Conservation (phyloP, 2,797 vertebrate species). For the Microchirus variegatus region DNA sequence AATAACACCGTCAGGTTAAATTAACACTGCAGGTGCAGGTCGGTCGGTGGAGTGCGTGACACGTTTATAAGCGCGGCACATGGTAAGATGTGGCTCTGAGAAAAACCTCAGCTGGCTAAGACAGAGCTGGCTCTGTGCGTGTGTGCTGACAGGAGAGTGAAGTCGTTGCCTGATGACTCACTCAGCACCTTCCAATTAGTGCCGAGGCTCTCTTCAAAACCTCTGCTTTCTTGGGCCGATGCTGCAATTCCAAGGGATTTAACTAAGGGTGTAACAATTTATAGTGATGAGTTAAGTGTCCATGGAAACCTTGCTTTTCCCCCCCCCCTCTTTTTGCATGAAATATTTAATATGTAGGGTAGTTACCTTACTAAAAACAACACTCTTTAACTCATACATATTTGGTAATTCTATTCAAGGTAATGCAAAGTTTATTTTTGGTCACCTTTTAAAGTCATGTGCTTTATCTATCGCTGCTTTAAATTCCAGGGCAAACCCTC, state of each 20-base stretch:
- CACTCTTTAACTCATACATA: too few species aligned
- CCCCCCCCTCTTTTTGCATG: too few species aligned
- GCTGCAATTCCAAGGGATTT: conserved; percentile 12
- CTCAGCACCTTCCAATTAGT: conserved; percentile 65
- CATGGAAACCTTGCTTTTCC: too few species aligned
- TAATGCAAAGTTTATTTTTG: too few species aligned
- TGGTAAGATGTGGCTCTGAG: conserved; percentile 55
- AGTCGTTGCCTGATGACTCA: conserved; percentile 64
- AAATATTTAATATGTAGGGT: too few species aligned
- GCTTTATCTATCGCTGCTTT: too few species aligned
- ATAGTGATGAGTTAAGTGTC: too few species aligned
- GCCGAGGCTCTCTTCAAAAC: conserved; percentile 40
- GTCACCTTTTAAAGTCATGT: too few species aligned
- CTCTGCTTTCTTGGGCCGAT: conserved; percentile 33
- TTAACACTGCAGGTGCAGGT: background rate
- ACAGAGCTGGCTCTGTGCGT: conserved; percentile 68
- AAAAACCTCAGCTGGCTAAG: conserved; percentile 54
- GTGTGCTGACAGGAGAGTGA: conserved; percentile 50
- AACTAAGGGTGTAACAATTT: too few species aligned
- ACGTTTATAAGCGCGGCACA: conserved; percentile 53
- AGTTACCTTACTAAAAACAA: too few species aligned
- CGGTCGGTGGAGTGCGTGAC: conserved; percentile 46
- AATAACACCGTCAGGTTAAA: background rate
- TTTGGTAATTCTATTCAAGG: too few species aligned
- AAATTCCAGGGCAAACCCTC: too few species aligned